Percentiles rank a stretch among this genome's conserved stretches.
These are phyloP conservation scores for Chrysolina oricalcia DNA, from an alignment of 2,888 invertebrate species.

Conservation along the genomic window DNA sequence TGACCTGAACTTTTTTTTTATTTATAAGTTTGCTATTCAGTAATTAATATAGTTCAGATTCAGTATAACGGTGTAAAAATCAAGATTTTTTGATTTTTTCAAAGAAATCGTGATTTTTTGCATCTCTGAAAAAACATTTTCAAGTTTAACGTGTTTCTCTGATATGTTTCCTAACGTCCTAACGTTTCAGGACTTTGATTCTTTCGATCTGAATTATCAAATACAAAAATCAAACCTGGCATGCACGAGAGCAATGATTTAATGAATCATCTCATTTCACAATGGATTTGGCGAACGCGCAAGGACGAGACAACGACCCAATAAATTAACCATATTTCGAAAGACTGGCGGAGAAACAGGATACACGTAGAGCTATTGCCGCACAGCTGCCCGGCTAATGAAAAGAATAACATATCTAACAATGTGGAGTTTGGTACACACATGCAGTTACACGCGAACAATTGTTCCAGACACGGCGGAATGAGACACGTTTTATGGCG, in stretches of 20 bases:
- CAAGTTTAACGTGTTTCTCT: too few relatives aligned
- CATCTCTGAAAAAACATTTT: too few relatives aligned
- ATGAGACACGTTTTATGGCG: slow-evolving; percentile 13
- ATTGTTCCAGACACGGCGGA: slow-evolving; percentile 5
- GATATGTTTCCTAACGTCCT: too few relatives aligned
- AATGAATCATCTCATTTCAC: background rate
- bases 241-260: background rate
- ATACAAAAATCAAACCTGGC: too few relatives aligned
- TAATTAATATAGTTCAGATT: too few relatives aligned
- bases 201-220: too few relatives aligned
- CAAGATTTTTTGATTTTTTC: too few relatives aligned
- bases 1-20: too few relatives aligned
- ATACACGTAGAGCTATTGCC: slow-evolving; percentile 7
- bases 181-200: too few relatives aligned
- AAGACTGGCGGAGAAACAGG: slow-evolving; percentile 4
- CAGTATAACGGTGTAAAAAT: too few relatives aligned
- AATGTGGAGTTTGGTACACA: slow-evolving; percentile 20
- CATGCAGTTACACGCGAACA: slow-evolving; percentile 13
- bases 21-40: too few relatives aligned
- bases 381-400: slow-evolving; percentile 14
- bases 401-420: slow-evolving; percentile 21
- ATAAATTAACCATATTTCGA: slow-evolving; percentile 6
- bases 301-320: background rate
- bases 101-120: too few relatives aligned
- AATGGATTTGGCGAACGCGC: background rate